Conservation (phyloP, 1,140 invertebrate species). For the Lasioglossum baleicum region DNA sequence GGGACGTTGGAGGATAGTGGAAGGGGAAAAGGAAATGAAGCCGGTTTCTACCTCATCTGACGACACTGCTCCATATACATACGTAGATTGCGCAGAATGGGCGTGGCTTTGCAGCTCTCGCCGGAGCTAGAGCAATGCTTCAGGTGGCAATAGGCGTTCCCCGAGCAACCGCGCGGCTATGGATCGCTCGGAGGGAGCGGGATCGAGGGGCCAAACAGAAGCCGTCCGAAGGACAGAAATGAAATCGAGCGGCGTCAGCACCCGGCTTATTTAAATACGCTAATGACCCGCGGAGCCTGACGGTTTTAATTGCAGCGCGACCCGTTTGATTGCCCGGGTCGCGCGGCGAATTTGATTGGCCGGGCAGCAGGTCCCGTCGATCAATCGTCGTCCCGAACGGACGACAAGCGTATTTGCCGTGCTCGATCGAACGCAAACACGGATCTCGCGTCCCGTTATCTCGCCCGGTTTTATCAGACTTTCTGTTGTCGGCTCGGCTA, state of each 20-base stretch:
- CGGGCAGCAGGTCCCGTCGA: neutral
- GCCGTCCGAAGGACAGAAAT: neutral
- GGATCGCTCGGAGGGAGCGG: no score
- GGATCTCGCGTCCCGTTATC: neutral
- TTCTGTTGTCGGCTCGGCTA: no score
- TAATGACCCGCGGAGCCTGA: conserved; percentile 15
- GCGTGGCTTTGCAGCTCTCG: no score
- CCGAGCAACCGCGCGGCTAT: no score
- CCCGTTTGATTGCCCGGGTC: conserved; percentile 23
- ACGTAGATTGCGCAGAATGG: no score
- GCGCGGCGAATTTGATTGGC: conserved; percentile 2
- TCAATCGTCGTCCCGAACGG: neutral
- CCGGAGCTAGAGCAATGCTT: no score
- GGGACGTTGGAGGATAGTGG: no score
- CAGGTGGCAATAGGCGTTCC: no score
- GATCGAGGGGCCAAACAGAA: neutral
- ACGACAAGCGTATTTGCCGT: neutral
- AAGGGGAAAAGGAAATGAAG: no score
- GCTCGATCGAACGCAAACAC: neutral
- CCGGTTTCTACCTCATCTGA: no score
- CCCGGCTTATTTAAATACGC: conserved; percentile 35
- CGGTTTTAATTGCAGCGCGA: conserved; percentile 44
- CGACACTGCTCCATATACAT: no score
- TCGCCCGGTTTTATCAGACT: neutral
- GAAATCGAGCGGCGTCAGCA: neutral